Evolutionary conservation across 2,888 invertebrate species (phyloP).

Genomic region (Teleiodes luculella): DNA sequence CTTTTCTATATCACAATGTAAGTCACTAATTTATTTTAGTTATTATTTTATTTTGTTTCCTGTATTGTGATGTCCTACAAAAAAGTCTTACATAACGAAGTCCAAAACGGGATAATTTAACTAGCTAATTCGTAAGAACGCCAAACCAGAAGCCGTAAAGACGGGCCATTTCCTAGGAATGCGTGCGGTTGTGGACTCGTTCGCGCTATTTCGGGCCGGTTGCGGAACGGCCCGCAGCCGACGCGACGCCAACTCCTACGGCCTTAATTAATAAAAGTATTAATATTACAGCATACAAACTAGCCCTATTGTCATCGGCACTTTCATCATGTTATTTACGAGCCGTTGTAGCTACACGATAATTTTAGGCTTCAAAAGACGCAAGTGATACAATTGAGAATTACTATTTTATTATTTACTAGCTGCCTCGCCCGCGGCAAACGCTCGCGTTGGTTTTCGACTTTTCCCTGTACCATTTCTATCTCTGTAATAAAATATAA

Average conservation of each 20-base stretch:
- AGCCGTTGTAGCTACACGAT: background rate
- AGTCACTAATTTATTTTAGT: no score
- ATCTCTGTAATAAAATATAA: no score
- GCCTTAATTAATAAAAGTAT: slow-evolving; percentile 24
- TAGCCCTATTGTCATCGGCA: slow-evolving; percentile 7
- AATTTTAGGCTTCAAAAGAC: background rate
- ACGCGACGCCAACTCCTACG: slow-evolving; percentile 24
- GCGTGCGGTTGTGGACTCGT: background rate
- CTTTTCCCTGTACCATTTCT: no score
- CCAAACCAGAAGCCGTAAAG: background rate
- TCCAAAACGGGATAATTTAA: background rate
- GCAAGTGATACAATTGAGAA: background rate
- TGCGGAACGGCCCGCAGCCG: slow-evolving; percentile 14
- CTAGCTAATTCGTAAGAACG: background rate
- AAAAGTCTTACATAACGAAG: no score
- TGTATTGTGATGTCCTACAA: no score
- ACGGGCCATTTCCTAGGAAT: slow-evolving; percentile 1
- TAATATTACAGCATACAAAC: slow-evolving; percentile 9
- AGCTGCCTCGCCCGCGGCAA: no score
- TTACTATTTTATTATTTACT: no score
- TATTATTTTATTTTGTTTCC: no score
- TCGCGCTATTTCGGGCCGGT: slow-evolving; percentile 3
- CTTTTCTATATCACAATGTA: no score
- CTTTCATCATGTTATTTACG: slow-evolving; percentile 4
- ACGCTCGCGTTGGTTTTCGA: no score